These are phyloP conservation scores for Lophochroa leadbeateri DNA, from an alignment of 2,113 vertebrate genomes.

Conservation along the genomic window DNA sequence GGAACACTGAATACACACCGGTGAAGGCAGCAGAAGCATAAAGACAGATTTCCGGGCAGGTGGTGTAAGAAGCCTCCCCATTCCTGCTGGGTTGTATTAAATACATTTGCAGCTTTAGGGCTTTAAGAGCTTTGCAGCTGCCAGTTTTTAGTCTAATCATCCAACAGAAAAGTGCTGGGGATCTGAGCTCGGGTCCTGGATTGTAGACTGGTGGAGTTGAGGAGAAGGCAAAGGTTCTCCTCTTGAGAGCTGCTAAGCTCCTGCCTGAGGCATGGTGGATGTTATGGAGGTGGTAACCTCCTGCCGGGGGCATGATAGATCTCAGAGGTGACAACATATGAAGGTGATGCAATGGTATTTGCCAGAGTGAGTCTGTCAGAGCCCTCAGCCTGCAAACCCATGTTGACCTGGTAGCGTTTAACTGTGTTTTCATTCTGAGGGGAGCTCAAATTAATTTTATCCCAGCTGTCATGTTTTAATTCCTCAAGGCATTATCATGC, in stretches of 20 bases:
- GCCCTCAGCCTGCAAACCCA: neutral
- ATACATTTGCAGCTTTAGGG: neutral
- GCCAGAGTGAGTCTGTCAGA: neutral
- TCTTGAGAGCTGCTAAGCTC: neutral
- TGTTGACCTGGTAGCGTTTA: neutral
- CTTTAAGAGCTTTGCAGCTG: neutral
- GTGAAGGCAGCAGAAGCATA: neutral
- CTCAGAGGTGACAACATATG: neutral
- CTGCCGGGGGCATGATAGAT: neutral
- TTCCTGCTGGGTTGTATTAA: neutral
- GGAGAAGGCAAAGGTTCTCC: neutral
- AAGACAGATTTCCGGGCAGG: neutral
- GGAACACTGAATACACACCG: accelerated
- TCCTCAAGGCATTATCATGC: neutral
- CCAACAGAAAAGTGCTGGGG: neutral
- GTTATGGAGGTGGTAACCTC: neutral
- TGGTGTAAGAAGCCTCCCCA: neutral
- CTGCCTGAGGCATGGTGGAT: neutral
- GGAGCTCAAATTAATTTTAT: neutral
- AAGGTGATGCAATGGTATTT: neutral
- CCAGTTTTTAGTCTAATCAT: neutral
- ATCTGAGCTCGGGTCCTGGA: neutral
- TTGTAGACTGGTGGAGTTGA: neutral
- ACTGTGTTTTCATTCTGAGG: neutral
- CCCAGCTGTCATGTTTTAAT: neutral